Base-by-base conservation (phyloP, 2,888 invertebrate genomes). In the Mechanitis mazaeus region DNA sequence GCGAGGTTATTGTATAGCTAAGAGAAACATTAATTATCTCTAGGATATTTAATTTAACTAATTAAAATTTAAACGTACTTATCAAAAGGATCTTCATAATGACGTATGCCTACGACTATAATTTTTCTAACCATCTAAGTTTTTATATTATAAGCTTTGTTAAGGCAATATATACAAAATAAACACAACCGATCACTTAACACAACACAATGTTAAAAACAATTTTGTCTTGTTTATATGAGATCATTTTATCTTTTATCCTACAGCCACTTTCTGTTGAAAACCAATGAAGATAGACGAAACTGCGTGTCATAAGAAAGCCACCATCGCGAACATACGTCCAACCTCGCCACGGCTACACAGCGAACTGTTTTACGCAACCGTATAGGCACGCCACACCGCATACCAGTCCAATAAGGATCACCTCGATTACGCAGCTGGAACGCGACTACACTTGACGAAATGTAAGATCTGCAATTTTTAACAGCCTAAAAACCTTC, bases 51-150 rank as follows among this genome's bases (percentile, higher is more conserved):
- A 53, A n/a, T 38, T 33, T 31, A 5, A 9, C 12, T 11, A 55
- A 42, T 45, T 45, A 33, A 47, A 31, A 55, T 54, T 56, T n/a
- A 50, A 59, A 67, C 60, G 55, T 63, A 87, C 86, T 87, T 87
- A 75, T 89, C 87, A 75, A 87, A 89, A 54, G 88, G 88, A 77
- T 89, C 88, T 72, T 89, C 88, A 69, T 89, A 89, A 69, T 88
- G 84, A 63, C 82, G 84, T 75, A 88, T 83, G 64, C 88, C 88
- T 68, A 88, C 79, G 55, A 88, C 88, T 71, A 87, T 85, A 70
- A 88, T 88, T 77, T 88, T 88, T 69, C 85, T 77, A 84, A 88
- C 88, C 88, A 88, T 88, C 81, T 82, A 72, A 73, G 72, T 72
- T 66, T 71, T 73, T 55, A 55, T 59, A 56, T 63, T 64, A 62